A percentile compares a stretch with the other conserved stretches of the same genome.
These are phyloP conservation scores for Gobiocypris rarus DNA, from an alignment of 2,113 vertebrate species.

Conservation along the genomic window DNA sequence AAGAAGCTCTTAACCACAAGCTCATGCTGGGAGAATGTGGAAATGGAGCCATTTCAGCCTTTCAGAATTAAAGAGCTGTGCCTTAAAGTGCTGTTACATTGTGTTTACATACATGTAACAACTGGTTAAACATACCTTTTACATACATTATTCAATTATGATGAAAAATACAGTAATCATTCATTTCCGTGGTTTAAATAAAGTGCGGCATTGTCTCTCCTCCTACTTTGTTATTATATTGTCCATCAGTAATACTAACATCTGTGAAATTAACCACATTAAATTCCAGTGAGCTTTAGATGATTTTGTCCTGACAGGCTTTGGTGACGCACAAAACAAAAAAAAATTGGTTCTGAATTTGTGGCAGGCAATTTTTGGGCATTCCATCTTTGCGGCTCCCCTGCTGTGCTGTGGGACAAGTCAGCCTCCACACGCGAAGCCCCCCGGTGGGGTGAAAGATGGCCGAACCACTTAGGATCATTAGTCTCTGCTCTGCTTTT, in stretches of 20 bases:
- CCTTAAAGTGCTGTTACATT: constrained; percentile 66
- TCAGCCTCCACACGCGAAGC: constrained; percentile 60
- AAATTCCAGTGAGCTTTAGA: constrained; percentile 22
- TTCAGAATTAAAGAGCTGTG: constrained; percentile 55
- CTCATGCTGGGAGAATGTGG: constrained; percentile 54
- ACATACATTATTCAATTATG: constrained; percentile 25
- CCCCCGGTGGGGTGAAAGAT: constrained; percentile 46
- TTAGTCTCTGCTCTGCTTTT: constrained; percentile 58
- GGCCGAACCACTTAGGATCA: constrained; percentile 43
- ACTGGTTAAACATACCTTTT: not conserved
- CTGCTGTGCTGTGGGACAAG: constrained; percentile 65
- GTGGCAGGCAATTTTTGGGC: constrained; percentile 53
- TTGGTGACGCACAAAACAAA: constrained; percentile 55
- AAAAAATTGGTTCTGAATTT: constrained; percentile 69
- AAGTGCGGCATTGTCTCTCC: constrained; percentile 17
- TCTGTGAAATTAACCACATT: constrained; percentile 12
- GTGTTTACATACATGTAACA: constrained; percentile 40
- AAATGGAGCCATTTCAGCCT: constrained; percentile 57
- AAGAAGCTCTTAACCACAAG: constrained; percentile 69
- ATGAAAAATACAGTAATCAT: constrained; percentile 8
- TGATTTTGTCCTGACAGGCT: constrained; percentile 50
- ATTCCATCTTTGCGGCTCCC: constrained; percentile 53
- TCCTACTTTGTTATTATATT: not conserved
- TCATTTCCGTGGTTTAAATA: constrained; percentile 30
- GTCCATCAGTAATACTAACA: constrained; percentile 12